Base-by-base conservation (phyloP, 2,888 invertebrate species). In the Amiota minor region DNA sequence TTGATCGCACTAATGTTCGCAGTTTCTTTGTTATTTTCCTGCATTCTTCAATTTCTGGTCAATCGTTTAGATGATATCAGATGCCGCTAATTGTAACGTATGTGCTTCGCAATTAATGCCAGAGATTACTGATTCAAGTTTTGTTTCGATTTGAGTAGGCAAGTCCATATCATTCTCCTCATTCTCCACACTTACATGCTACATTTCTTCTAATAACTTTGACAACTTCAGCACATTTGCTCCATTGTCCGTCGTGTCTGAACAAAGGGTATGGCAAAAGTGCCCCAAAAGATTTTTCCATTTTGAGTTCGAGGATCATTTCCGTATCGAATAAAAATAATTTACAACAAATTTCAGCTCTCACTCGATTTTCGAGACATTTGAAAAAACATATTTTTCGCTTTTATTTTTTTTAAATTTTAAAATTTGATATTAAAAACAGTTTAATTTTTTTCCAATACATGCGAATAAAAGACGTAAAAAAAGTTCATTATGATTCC, bases 221-320 rank as follows among this genome's bases (percentile, higher is more conserved):
- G 73, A 55, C 2, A 56, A 55, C 49, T 76, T 71, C 53, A 73
- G 14, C 20, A 74, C 62, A 70, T 76, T 77, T 49, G 74, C 72
- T 9, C 72, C 73, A 46, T 75, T 74, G 35, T 77, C 78, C 61
- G 74, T 78, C n/a, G 74, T 77, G 23, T n/a, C n/a, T n/a, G n/a
- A n/a, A n/a, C n/a, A n/a, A n/a, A n/a, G n/a, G n/a, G n/a, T n/a
- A n/a, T n/a, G n/a, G n/a, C n/a, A n/a, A n/a, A n/a, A n/a, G n/a
- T n/a, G n/a, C n/a, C n/a, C n/a, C n/a, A n/a, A n/a, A n/a, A n/a
- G n/a, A n/a, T n/a, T n/a, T n/a, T n/a, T n/a, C n/a, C n/a, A n/a
- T n/a, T n/a, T n/a, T n/a, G n/a, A n/a, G n/a, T n/a, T n/a, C n/a
- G n/a, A n/a, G n/a, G n/a, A n/a, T n/a, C n/a, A n/a, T n/a, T n/a